A percentile compares a stretch with the other conserved stretches of the same genome.
phyloP scores from a whole-genome alignment of 2,888 invertebrate genomes.

The Mimas tiliae region DNA sequence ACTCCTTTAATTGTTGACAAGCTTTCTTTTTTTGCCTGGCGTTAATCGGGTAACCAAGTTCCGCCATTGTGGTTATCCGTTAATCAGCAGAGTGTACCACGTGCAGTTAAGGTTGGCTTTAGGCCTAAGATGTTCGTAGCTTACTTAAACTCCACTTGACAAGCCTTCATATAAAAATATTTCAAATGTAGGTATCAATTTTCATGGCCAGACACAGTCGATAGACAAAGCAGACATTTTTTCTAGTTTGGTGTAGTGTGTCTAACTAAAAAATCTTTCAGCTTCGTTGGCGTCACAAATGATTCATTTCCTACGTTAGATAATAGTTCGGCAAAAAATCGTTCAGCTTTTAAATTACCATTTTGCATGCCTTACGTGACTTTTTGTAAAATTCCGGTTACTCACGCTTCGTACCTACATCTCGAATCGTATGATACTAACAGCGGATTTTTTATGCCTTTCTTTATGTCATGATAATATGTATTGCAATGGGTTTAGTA shows the following conservation, averaged over 20 bases:
- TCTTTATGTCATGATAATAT: not conserved
- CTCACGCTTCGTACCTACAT: not conserved
- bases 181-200: not conserved
- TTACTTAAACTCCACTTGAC: too few relatives aligned
- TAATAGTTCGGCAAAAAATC: constrained; percentile 36
- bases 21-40: too few relatives aligned
- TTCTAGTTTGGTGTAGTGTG: not conserved
- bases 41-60: too few relatives aligned
- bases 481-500: too few relatives aligned
- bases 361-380: constrained; percentile 23
- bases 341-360: constrained; percentile 32
- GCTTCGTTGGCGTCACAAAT: constrained; percentile 36
- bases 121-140: too few relatives aligned
- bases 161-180: not conserved
- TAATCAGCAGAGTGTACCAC: too few relatives aligned
- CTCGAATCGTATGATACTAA: not conserved
- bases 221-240: constrained; percentile 22
- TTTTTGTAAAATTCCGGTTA: not conserved
- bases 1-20: too few relatives aligned
- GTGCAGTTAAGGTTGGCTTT: too few relatives aligned
- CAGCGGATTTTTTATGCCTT: too few relatives aligned
- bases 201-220: not conserved
- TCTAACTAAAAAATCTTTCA: constrained; percentile 37
- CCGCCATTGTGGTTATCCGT: too few relatives aligned
- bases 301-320: constrained; percentile 42